Percentiles rank a stretch among this genome's conserved stretches.
These are phyloP conservation scores for Linnaemya vulpina DNA, from an alignment of 2,888 invertebrate species.

Conservation along the genomic window DNA sequence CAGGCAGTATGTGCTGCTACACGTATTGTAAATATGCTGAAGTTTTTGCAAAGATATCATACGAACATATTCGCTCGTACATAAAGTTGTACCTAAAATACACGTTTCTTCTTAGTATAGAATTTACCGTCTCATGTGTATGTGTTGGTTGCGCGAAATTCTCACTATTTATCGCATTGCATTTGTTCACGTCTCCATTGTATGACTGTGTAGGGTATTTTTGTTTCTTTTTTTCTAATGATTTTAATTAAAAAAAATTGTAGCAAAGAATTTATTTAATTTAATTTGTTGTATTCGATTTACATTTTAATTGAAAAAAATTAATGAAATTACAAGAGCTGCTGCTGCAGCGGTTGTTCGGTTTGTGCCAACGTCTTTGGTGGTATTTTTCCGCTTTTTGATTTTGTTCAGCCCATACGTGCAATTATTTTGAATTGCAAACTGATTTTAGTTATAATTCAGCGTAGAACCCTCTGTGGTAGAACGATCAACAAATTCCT, in stretches of 20 bases:
- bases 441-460: no score
- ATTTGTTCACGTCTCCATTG: slow-evolving; percentile 63
- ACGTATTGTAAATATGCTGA: slow-evolving; percentile 39
- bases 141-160: slow-evolving; percentile 18
- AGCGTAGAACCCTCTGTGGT: no score
- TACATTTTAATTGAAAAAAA: slow-evolving; percentile 68
- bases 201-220: slow-evolving; percentile 59
- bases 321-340: no score
- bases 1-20: slow-evolving; percentile 26
- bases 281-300: slow-evolving; percentile 68
- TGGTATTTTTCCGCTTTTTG: slow-evolving; percentile 44
- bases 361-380: slow-evolving; percentile 34
- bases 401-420: no score
- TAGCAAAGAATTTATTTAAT: slow-evolving; percentile 64
- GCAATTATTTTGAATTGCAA: no score
- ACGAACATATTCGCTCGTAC: background rate
- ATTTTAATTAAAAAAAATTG: slow-evolving; percentile 64
- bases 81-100: background rate
- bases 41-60: slow-evolving; percentile 1
- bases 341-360: slow-evolving; percentile 14
- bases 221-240: slow-evolving; percentile 58
- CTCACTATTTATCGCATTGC: slow-evolving; percentile 54
- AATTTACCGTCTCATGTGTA: slow-evolving; percentile 23
- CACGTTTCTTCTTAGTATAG: slow-evolving; percentile 22
- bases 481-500: no score